Conservation (phyloP, 2,888 invertebrate genomes). For the Helicoverpa assulta region DNA sequence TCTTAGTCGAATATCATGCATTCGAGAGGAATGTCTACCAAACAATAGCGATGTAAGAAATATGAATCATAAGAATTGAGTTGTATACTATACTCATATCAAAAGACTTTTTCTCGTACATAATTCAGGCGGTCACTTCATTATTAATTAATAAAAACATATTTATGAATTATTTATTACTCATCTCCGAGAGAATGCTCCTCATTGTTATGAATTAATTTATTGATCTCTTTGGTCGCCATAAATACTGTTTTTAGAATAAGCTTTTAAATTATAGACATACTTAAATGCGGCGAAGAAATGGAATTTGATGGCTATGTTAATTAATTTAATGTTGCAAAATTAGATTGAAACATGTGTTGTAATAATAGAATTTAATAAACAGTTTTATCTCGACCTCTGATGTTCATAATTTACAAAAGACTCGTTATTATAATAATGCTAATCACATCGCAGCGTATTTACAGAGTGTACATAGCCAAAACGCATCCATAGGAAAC, state of each 20-base stretch:
- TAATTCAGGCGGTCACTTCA: conserved; percentile 72
- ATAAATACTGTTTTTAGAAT: conserved; percentile 70
- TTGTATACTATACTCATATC: conserved; percentile 68
- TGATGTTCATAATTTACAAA: conserved; percentile 51
- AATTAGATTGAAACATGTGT: conserved; percentile 25
- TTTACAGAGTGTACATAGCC: no score
- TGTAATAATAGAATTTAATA: conserved; percentile 28
- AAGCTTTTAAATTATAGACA: conserved; percentile 43
- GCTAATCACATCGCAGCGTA: conserved; percentile 71
- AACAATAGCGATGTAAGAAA: conserved; percentile 83
- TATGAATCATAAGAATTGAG: conserved; percentile 84
- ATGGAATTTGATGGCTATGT: conserved; percentile 25
- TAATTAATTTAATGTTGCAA: conserved; percentile 27
- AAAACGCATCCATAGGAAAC: no score
- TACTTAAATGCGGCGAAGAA: conserved; percentile 32
- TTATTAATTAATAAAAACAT: conserved; percentile 86
- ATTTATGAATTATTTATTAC: conserved; percentile 84
- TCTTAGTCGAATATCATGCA: conserved; percentile 76
- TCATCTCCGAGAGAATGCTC: conserved; percentile 69
- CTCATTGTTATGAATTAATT: conserved; percentile 79
- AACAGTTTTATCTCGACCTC: conserved; percentile 48
- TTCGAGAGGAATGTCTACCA: conserved; percentile 71
- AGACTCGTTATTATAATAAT: conserved; percentile 64
- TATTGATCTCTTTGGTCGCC: conserved; percentile 74
- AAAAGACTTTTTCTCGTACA: conserved; percentile 67